These are phyloP conservation scores for Hippopotamyrus pictus DNA, from an alignment of 2,797 vertebrate genomes.

Conservation along the genomic window DNA sequence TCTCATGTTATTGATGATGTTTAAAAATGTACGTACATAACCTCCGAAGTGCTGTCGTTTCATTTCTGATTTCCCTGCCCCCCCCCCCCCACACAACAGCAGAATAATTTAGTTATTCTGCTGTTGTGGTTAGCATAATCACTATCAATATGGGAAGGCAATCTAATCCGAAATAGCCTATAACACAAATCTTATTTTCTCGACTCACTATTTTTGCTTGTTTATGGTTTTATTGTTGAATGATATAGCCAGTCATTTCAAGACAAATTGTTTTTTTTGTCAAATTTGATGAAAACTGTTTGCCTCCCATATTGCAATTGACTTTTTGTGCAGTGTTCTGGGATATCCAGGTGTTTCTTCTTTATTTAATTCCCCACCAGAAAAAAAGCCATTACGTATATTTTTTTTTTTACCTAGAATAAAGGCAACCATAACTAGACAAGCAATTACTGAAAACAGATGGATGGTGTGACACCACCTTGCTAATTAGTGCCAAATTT, in stretches of 20 bases:
- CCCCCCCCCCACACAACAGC: too few species aligned
- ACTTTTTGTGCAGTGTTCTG: background rate
- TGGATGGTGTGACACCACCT: background rate
- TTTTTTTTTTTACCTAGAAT: background rate
- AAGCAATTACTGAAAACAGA: background rate
- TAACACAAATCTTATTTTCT: constrained; percentile 23
- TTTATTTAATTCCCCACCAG: constrained; percentile 6
- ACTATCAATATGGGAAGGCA: constrained; percentile 13
- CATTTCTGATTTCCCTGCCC: constrained; percentile 19
- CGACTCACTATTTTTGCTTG: constrained; percentile 27
- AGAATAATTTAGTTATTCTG: constrained; percentile 18
- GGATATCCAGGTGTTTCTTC: background rate
- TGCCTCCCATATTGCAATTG: background rate
- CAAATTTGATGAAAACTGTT: constrained; percentile 13
- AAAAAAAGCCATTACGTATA: background rate
- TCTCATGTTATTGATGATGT: constrained; percentile 28
- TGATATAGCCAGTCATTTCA: constrained; percentile 20
- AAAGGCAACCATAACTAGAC: background rate
- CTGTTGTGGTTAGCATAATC: constrained; percentile 6
- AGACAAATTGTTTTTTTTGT: constrained; percentile 7
- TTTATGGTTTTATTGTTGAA: constrained; percentile 27
- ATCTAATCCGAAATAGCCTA: constrained; percentile 15
- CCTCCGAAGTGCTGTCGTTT: background rate
- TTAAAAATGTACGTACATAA: constrained; percentile 27
- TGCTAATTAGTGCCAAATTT: background rate